Conservation (phyloP, 2,797 vertebrate species). For the Scleropages formosus region DNA sequence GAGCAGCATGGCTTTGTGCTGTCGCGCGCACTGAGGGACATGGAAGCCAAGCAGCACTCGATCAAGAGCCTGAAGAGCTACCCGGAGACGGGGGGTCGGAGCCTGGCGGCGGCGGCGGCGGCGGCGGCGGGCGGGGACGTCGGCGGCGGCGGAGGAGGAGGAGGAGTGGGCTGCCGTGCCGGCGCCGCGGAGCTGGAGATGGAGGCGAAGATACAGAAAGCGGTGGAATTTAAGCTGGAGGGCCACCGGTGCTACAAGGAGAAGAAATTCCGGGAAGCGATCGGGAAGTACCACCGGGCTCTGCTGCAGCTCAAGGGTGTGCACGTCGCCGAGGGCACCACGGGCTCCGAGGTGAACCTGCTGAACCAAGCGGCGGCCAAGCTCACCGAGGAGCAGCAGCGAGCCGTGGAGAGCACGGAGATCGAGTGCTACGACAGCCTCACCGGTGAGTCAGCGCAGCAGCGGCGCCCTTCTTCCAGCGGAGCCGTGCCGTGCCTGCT, state of each 20-base stretch:
- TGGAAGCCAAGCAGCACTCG: conserved; percentile 72
- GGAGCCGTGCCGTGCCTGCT: too few relatives aligned
- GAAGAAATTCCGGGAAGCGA: conserved; percentile 92
- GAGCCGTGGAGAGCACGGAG: conserved; percentile 84
- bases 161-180: conserved; percentile 48
- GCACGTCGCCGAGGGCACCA: conserved; percentile 69
- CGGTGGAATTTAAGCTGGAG: conserved; percentile 86
- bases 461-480: too few relatives aligned
- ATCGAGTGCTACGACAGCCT: conserved; percentile 91
- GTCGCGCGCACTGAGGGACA: conserved; percentile 63
- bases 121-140: conserved; percentile 50
- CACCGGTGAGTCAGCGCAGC: conserved; percentile 70
- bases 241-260: conserved; percentile 89
- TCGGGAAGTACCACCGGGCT: conserved; percentile 90
- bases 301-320: conserved; percentile 86
- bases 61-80: conserved; percentile 73
- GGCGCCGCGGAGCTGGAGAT: conserved; percentile 71
- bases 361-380: conserved; percentile 68
- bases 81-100: conserved; percentile 75
- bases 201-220: conserved; percentile 82
- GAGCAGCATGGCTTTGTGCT: conserved; percentile 68
- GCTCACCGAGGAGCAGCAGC: conserved; percentile 83
- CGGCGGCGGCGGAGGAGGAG: conserved; percentile 51
- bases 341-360: conserved; percentile 71
- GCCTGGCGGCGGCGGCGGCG: conserved; percentile 63